Evolutionary conservation across 1,140 invertebrate genomes (phyloP).

Genomic region (Drosophila gunungcola): DNA sequence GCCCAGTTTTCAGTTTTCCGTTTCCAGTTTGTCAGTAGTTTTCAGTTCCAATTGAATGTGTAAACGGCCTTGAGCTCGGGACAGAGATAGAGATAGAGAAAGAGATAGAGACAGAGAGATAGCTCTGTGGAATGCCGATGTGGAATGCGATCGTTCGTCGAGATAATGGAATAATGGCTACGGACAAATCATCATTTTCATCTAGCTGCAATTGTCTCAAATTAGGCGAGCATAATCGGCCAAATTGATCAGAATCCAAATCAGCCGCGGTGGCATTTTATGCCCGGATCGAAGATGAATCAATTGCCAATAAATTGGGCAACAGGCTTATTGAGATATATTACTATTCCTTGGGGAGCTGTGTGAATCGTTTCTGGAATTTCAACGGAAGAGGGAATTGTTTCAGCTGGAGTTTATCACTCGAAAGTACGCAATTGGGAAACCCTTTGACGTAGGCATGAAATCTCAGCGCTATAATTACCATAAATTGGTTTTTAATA

Average conservation of each 20-base stretch:
- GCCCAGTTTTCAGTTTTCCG: conserved; percentile 11
- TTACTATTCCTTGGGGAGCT: conserved; percentile 2
- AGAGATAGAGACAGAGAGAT: conserved; percentile 12
- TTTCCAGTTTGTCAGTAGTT: conserved; percentile 17
- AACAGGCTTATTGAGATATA: conserved; percentile 23
- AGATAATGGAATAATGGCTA: conserved; percentile 39
- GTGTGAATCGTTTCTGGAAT: neutral
- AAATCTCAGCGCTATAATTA: neutral
- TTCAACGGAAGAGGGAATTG: neutral
- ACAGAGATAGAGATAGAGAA: conserved; percentile 16
- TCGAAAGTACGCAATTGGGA: neutral
- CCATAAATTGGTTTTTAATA: neutral
- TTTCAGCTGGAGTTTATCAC: neutral
- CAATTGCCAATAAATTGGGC: conserved; percentile 29
- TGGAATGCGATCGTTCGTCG: conserved; percentile 34
- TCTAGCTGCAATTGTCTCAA: conserved; percentile 24
- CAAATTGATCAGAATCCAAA: conserved; percentile 39
- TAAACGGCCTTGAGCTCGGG: conserved; percentile 34
- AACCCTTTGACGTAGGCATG: neutral
- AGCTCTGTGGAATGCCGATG: conserved; percentile 25
- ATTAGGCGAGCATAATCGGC: conserved; percentile 42
- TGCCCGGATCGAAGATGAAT: conserved; percentile 13
- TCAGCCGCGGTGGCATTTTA: neutral
- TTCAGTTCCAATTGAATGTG: conserved; percentile 39
- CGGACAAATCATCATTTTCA: conserved; percentile 33